A percentile compares a stretch with the other conserved stretches of the same genome.
Evolutionary conservation across 2,113 vertebrate species (phyloP).

Genomic region (Tinamus guttatus): DNA sequence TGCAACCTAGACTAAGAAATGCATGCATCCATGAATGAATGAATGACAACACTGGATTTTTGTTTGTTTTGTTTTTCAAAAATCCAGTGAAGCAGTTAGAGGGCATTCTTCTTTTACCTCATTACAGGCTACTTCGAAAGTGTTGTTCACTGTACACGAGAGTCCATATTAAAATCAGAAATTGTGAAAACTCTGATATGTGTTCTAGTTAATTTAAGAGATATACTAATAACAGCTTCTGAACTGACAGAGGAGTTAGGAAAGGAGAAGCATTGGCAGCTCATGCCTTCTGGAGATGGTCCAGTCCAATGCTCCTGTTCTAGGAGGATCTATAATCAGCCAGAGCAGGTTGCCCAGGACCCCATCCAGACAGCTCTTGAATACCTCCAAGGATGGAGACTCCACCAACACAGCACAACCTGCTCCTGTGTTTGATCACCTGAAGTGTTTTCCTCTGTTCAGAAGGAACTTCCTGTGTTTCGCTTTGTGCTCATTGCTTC

Average conservation of each 20-base stretch:
- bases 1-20: not conserved
- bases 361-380: too few relatives aligned
- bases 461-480: too few relatives aligned
- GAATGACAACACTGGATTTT: not conserved
- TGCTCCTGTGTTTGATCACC: too few relatives aligned
- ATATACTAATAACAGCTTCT: slow-evolving; percentile 1
- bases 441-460: too few relatives aligned
- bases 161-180: not conserved
- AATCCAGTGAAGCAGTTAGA: not conserved
- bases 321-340: too few relatives aligned
- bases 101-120: not conserved
- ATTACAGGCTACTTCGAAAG: not conserved
- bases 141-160: not conserved
- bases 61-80: not conserved
- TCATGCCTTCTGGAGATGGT: not conserved
- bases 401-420: too few relatives aligned
- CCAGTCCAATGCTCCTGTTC: too few relatives aligned
- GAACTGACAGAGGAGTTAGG: not conserved
- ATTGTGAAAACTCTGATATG: not conserved
- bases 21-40: not conserved
- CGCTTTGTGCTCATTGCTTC: too few relatives aligned
- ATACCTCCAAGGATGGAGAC: too few relatives aligned
- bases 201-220: not conserved
- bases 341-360: too few relatives aligned
- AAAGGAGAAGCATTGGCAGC: not conserved